Evolutionary conservation across 2,113 vertebrate genomes (phyloP), one percentile per base, ranked within the genome.

Genomic region (Eulemur macaco): DNA sequence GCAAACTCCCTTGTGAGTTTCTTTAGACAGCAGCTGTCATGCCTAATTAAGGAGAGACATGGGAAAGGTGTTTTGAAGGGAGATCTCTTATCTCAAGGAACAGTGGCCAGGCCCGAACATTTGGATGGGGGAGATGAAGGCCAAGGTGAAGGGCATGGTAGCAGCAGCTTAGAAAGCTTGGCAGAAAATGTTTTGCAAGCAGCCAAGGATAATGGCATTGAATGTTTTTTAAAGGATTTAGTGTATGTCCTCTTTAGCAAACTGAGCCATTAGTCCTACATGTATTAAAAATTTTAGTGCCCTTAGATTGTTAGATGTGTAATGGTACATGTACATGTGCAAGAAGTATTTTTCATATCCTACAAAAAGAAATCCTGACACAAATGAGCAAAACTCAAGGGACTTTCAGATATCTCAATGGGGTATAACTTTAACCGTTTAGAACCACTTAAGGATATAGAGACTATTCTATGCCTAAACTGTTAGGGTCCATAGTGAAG

Each of bases 31-130:
- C 91, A 95, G 86, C 95, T 85, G 78, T 89, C 91, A 91, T 25
- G 58, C 83, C 52, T 97, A 83, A 96, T 96, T 97, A 95, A 85
- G 82, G 68, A 84, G 95, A 93, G 58, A 69, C 5, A 11, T 8
- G n/a, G 74, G 89, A 37, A 94, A 93, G 86, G 95, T 96, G 74
- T 86, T 96, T 77, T 63, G 86, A 86, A 93, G 86, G 91, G 56
- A 96, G 64, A 92, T 66, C 8, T 91, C 80, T 95, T 97, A 97
- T 93, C 96, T 95, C 69, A 52, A 10, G 69, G 82, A 88, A 77
- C 83, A 83, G 56, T 37, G 68, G 37, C 52, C 0, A 8, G 31
- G 45, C 74, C 31, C 37, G 74, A 71, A 56, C 69, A 25, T 50
- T 91, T 87, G 94, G 80, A 45, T 66, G 34, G 86, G 52, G 76